A percentile compares a stretch with the other conserved stretches of the same genome.
Evolutionary conservation across 2,797 vertebrate genomes (phyloP).

Genomic region (Oceanodroma leucorhoa): DNA sequence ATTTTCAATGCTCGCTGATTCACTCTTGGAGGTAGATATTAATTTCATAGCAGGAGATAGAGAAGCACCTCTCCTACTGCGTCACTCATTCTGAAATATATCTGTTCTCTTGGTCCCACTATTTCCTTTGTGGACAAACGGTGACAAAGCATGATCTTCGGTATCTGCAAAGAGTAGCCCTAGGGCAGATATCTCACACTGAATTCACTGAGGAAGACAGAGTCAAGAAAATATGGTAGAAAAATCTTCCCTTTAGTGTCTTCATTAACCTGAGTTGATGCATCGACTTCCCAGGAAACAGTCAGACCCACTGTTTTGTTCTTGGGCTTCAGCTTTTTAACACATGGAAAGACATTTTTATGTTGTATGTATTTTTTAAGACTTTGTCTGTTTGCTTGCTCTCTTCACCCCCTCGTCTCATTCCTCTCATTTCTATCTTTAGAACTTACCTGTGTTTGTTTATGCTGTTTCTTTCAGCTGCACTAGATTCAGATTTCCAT

Average conservation of each 20-base stretch:
- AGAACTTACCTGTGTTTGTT: background rate
- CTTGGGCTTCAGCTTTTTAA: background rate
- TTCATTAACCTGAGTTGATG: background rate
- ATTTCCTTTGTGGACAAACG: background rate
- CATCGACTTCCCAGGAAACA: background rate
- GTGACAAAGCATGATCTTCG: background rate
- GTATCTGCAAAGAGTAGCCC: background rate
- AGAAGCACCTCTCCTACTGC: background rate
- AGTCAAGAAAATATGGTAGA: background rate
- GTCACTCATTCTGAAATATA: background rate
- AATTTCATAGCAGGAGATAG: background rate
- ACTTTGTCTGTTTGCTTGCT: background rate
- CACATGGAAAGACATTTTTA: background rate
- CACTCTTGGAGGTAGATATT: background rate
- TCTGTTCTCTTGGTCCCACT: background rate
- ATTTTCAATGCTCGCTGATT: background rate
- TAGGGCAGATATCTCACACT: background rate
- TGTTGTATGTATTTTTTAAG: background rate
- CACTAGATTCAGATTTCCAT: background rate
- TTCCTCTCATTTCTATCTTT: background rate
- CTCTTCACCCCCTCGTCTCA: background rate
- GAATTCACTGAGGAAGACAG: background rate
- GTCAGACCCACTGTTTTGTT: background rate
- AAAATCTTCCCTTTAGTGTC: background rate
- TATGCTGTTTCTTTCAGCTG: background rate